A percentile compares a stretch with the other conserved stretches of the same genome.
Evolutionary conservation across 2,113 vertebrate species (phyloP).

Genomic region (Vombatus ursinus): DNA sequence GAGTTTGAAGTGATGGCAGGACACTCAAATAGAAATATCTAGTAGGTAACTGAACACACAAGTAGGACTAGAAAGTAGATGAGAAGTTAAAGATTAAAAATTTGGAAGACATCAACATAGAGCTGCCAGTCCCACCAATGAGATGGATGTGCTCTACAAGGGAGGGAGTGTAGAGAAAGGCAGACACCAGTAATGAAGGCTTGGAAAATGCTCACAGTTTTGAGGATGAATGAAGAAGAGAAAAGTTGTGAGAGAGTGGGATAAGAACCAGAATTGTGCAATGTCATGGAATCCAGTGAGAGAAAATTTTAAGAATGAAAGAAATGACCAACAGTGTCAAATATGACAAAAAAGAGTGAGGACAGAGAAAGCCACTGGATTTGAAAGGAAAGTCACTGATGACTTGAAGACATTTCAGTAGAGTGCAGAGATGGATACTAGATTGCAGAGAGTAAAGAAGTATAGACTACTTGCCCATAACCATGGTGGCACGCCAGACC

Average conservation of each 20-base stretch:
- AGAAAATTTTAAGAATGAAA: neutral
- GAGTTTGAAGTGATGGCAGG: neutral
- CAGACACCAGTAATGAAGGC: neutral
- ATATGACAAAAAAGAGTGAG: slow-evolving; percentile 27
- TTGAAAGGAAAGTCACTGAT: neutral
- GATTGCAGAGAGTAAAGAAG: neutral
- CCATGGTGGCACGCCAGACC: neutral
- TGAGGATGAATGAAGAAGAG: neutral
- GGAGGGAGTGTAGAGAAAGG: slow-evolving; percentile 3
- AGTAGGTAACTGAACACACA: neutral
- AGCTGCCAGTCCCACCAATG: neutral
- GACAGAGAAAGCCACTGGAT: slow-evolving; percentile 13
- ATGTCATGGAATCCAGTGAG: neutral
- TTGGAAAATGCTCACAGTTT: neutral
- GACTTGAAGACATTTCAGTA: slow-evolving; percentile 16
- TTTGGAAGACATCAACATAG: neutral
- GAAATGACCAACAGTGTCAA: slow-evolving; percentile 10
- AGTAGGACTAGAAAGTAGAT: neutral
- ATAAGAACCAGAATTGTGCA: neutral
- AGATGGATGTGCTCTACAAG: neutral
- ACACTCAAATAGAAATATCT: neutral
- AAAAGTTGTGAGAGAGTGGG: neutral
- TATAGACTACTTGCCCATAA: neutral
- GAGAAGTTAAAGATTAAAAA: neutral
- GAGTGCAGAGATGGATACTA: neutral